phyloP scores from a whole-genome alignment of 2,888 invertebrate species.

The Synergus laeviventris region DNA sequence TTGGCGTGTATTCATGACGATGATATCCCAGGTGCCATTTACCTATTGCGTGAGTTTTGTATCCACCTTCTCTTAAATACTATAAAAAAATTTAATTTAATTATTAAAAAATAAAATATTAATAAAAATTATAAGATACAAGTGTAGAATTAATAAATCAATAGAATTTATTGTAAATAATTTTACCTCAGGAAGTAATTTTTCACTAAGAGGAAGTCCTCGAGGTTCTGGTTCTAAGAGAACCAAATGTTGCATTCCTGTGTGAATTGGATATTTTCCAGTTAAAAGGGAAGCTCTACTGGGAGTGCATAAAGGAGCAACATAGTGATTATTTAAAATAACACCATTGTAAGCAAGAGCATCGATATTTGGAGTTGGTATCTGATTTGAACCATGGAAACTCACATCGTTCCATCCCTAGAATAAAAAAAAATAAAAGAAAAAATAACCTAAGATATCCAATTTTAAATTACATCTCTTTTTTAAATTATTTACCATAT shows the following conservation, averaged over 20 bases:
- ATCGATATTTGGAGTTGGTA: slow-evolving; percentile 93
- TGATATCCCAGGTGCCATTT: slow-evolving; percentile 95
- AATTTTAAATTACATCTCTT: not conserved
- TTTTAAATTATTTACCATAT: slow-evolving; percentile 66
- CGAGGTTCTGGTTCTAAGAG: slow-evolving; percentile 83
- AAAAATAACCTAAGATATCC: not conserved
- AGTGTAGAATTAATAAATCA: not conserved
- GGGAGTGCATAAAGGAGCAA: slow-evolving; percentile 90
- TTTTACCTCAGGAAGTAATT: slow-evolving; percentile 81
- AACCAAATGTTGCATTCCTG: slow-evolving; percentile 86
- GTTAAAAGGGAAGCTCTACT: slow-evolving; percentile 88
- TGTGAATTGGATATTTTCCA: slow-evolving; percentile 90
- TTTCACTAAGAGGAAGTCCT: slow-evolving; percentile 83
- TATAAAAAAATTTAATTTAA: slow-evolving; percentile 61
- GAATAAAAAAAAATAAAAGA: not conserved
- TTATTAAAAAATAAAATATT: not conserved
- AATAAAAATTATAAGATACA: not conserved
- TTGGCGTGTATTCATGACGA: slow-evolving; percentile 83
- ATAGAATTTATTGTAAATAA: not conserved
- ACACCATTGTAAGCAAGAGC: slow-evolving; percentile 89
- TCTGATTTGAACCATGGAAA: slow-evolving; percentile 91
- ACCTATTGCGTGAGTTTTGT: slow-evolving; percentile 89
- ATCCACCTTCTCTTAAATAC: slow-evolving; percentile 82
- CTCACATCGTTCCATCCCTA: slow-evolving; percentile 96
- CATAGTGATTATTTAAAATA: slow-evolving; percentile 91